phyloP scores from a whole-genome alignment of 2,113 vertebrate species.

The Cynopterus brachyotis region DNA sequence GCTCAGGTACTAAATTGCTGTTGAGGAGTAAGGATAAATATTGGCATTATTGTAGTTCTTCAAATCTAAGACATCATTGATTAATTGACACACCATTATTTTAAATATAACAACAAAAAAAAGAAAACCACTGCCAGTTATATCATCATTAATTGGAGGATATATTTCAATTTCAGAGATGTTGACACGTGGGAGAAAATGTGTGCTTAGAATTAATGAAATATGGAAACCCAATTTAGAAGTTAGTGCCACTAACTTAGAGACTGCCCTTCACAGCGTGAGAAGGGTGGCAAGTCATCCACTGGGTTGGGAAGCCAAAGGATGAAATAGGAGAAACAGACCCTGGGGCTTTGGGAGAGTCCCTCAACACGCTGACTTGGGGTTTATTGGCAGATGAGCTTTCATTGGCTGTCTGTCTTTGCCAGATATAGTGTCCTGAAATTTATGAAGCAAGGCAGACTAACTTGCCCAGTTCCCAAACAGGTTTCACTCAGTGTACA shows the following conservation, averaged over 20 bases:
- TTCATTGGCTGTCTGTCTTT: background rate
- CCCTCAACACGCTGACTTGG: background rate
- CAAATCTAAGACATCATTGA: background rate
- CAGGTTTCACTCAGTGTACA: background rate
- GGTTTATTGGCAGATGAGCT: background rate
- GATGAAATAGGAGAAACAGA: background rate
- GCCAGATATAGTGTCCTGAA: background rate
- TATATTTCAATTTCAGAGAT: background rate
- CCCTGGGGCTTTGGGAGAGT: background rate
- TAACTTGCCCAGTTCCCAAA: background rate
- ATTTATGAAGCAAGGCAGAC: background rate
- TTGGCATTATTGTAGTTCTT: background rate
- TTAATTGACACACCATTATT: background rate
- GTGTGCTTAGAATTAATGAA: background rate
- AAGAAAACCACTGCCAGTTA: background rate
- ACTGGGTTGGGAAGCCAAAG: background rate
- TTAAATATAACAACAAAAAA: conserved; percentile 14
- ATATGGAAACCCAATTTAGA: background rate
- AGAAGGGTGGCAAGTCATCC: background rate
- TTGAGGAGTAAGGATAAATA: background rate
- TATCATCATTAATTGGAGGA: background rate
- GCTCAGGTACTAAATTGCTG: background rate
- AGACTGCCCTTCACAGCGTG: background rate
- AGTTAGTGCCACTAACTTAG: background rate
- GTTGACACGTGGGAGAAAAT: background rate